Evolutionary conservation across 2,888 invertebrate genomes (phyloP).

Genomic region (Nomada flava): DNA sequence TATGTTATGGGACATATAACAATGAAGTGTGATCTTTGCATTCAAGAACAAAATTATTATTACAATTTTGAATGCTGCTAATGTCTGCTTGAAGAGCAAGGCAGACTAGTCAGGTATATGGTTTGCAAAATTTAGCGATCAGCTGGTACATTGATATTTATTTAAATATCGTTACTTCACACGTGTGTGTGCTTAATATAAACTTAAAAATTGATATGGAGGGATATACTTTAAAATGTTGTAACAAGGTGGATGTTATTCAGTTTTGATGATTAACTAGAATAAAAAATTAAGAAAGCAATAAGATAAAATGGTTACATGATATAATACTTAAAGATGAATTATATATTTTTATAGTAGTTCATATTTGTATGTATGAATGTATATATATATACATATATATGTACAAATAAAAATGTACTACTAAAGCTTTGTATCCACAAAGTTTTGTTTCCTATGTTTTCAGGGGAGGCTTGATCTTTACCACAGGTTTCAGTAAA

Average conservation of each 20-base stretch:
- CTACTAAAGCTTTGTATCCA: conserved; percentile 44
- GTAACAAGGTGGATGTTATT: conserved; percentile 74
- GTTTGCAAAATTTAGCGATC: conserved; percentile 16
- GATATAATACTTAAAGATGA: conserved; percentile 18
- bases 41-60: conserved; percentile 5
- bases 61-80: conserved; percentile 15
- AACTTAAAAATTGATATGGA: conserved; percentile 20
- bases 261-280: conserved; percentile 70
- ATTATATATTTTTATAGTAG: conserved; percentile 37
- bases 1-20: not conserved
- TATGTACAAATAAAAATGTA: conserved; percentile 6
- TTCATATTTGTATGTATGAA: conserved; percentile 29
- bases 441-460: conserved; percentile 54
- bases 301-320: conserved; percentile 16
- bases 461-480: conserved; percentile 82
- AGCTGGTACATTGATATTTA: conserved; percentile 17
- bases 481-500: conserved; percentile 93
- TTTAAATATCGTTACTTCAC: conserved; percentile 19
- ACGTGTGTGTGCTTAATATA: conserved; percentile 27
- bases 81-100: conserved; percentile 25
- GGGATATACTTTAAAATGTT: conserved; percentile 30
- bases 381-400: not conserved
- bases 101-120: conserved; percentile 23
- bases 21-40: conserved; percentile 17
- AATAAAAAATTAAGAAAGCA: conserved; percentile 8